A percentile compares a stretch with the other conserved stretches of the same genome.
Conservation (phyloP, 2,113 vertebrate species). For the Heterotilapia buettikoferi region DNA sequence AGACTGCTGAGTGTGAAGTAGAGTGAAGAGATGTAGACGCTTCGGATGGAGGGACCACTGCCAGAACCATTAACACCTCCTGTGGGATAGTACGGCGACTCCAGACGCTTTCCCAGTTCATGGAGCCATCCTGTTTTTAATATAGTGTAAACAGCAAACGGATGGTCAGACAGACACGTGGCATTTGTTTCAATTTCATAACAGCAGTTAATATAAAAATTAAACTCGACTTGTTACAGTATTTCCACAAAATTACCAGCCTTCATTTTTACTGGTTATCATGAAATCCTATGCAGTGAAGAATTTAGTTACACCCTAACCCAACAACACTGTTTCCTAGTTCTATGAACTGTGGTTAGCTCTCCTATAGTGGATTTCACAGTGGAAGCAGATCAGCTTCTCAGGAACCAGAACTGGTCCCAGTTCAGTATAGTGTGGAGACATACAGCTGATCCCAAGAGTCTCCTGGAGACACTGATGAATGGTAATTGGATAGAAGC, state of each 20-base stretch:
- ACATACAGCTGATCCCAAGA: constrained; percentile 39
- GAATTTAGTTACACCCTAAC: neutral
- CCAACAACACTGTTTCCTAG: neutral
- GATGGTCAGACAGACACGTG: neutral
- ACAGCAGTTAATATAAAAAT: neutral
- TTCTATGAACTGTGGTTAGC: neutral
- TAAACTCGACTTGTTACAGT: neutral
- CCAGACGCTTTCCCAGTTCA: constrained; percentile 91
- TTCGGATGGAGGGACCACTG: constrained; percentile 83
- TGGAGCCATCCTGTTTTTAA: constrained; percentile 87
- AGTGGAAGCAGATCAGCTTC: neutral
- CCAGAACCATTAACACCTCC: constrained; percentile 73
- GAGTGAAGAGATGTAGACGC: constrained; percentile 91
- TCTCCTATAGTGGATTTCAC: constrained; percentile 1
- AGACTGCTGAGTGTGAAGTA: constrained; percentile 98
- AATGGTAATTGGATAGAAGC: constrained; percentile 65
- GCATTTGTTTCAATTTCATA: neutral
- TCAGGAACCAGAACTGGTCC: constrained; percentile 26
- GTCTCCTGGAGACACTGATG: constrained; percentile 53
- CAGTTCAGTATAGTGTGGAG: constrained; percentile 30
- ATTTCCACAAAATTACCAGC: neutral
- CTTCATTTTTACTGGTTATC: neutral
- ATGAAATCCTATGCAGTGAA: neutral
- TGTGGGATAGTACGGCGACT: constrained; percentile 80
- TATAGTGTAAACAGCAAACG: neutral